Percentiles rank a stretch among this genome's conserved stretches.
Evolutionary conservation across 2,888 invertebrate genomes (phyloP).

Genomic region (Habrosyne pyritoides): DNA sequence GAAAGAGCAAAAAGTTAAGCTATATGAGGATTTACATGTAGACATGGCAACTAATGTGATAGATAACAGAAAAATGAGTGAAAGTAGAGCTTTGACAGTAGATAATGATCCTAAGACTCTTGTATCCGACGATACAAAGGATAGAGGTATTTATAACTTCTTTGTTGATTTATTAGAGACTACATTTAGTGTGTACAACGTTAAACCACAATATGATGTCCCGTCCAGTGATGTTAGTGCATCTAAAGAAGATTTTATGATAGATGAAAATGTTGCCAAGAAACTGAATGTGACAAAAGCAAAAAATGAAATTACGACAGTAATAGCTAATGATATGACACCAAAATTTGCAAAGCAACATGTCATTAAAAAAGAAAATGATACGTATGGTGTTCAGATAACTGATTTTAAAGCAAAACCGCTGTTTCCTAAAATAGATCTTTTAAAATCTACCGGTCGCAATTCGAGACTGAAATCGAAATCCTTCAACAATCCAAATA

Average conservation of each 20-base stretch:
- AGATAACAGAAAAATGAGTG: constrained; percentile 22
- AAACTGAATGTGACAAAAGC: constrained; percentile 27
- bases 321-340: constrained; percentile 6
- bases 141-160: constrained; percentile 56
- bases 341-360: constrained; percentile 17
- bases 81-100: constrained; percentile 24
- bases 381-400: constrained; percentile 7
- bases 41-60: constrained; percentile 22
- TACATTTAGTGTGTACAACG: constrained; percentile 52
- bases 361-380: constrained; percentile 17
- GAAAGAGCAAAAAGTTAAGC: constrained; percentile 10
- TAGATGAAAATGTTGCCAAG: constrained; percentile 48
- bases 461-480: constrained; percentile 21
- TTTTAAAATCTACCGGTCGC: constrained; percentile 2
- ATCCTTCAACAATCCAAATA: constrained; percentile 26
- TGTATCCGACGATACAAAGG: constrained; percentile 27
- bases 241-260: constrained; percentile 44
- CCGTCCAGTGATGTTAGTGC: constrained; percentile 13
- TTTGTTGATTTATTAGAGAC: constrained; percentile 63
- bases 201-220: constrained; percentile 28
- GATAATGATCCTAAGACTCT: constrained; percentile 39
- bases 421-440: not conserved
- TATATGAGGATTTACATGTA: constrained; percentile 9
- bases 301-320: constrained; percentile 14
- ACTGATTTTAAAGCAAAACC: constrained; percentile 1